Evolutionary conservation across 2,113 vertebrate genomes (phyloP), one percentile per base, ranked within the genome.

Genomic region (Elephas maximus): DNA sequence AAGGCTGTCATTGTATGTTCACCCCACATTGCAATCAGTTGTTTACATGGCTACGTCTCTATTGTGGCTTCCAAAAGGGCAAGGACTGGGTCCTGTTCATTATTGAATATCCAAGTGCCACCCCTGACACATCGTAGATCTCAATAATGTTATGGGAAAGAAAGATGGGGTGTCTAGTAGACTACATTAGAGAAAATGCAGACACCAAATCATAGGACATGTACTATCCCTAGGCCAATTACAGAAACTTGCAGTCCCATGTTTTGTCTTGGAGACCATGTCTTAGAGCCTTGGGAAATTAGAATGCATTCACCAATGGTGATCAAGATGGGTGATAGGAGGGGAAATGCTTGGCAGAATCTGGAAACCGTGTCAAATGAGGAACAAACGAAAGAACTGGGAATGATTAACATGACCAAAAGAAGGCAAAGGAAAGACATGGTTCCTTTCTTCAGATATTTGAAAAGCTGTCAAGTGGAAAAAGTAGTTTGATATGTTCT

Each of bases 281-380:
- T 51, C 95, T 88, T 74, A 92, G 45, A 94, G 76, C 87, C 74
- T 44, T 33, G 33, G n/a, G 65, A 92, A 95, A 63, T 74, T 76
- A 76, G 60, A 88, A 44, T 45, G 11, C 74, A 85, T 71, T 96
- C 51, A 57, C 80, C 14, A 28, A n/a, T 90, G 67, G 76, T 63
- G 53, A 95, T 93, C 62, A 88, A 90, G 77, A 96, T 85, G 69
- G 90, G 71, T n/a, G 0, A 24, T 44, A 3, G 81, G 62, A 82
- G 30, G 62, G 48, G 51, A 95, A 96, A 92, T 95, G 62, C 48
- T 90, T 96, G 92, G 90, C 93, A 95, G 23, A 78, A 76, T 85
- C 74, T 88, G 90, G 85, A 97, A 97, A 97, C 95, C 97, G 82
- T 93, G 92, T 94, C 95, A 96, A 96, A 97, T 96, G 53, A 95